Evolutionary conservation across 2,888 invertebrate genomes (phyloP).

Genomic region (Itoplectis maculator): DNA sequence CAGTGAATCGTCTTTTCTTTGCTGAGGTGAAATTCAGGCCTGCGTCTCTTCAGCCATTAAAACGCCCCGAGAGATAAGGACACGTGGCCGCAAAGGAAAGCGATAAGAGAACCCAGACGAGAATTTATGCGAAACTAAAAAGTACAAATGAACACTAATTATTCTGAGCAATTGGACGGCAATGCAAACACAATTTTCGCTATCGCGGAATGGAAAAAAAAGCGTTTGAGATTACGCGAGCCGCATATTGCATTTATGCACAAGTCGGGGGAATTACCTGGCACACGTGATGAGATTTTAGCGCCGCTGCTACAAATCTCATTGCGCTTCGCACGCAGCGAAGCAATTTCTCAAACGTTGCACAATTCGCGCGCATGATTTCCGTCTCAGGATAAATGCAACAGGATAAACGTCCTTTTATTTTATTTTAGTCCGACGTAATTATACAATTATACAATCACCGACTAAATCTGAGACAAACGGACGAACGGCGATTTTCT

Average conservation of each 20-base stretch:
- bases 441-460: not conserved
- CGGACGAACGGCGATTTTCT: no score
- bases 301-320: constrained; percentile 53
- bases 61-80: not conserved
- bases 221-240: constrained; percentile 29
- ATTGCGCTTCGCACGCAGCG: constrained; percentile 23
- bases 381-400: not conserved
- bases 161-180: not conserved
- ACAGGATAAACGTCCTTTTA: no score
- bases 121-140: constrained; percentile 10
- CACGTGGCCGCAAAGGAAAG: not conserved
- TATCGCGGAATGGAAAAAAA: not conserved
- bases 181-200: not conserved
- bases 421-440: no score
- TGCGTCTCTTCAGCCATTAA: constrained; percentile 2
- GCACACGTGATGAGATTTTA: constrained; percentile 1
- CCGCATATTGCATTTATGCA: constrained; percentile 30
- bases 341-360: constrained; percentile 20
- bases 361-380: not conserved
- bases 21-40: constrained; percentile 65
- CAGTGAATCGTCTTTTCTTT: constrained; percentile 61
- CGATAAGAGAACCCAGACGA: not conserved
- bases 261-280: constrained; percentile 18
- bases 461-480: no score
- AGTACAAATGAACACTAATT: not conserved